Conservation (phyloP, 2,888 invertebrate species). For the Pammene aurita region DNA sequence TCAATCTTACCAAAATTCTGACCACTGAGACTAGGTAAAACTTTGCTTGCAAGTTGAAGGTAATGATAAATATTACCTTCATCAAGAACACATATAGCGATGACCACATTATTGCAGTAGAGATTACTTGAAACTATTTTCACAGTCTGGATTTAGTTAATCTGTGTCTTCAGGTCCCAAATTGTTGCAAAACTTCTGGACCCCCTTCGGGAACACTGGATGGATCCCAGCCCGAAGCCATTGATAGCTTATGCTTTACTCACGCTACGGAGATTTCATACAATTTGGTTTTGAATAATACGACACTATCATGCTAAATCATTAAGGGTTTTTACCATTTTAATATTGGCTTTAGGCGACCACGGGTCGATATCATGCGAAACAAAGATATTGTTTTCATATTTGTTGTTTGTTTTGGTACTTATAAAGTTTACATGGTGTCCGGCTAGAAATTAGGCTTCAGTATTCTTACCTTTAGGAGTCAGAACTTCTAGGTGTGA, state of each 20-base stretch:
- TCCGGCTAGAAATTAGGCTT: too few species aligned
- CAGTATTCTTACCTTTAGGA: too few species aligned
- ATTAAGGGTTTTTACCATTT: not conserved
- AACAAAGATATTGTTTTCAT: not conserved
- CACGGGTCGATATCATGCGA: not conserved
- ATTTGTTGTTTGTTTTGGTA: too few species aligned
- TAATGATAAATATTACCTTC: too few species aligned
- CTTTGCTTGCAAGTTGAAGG: too few species aligned
- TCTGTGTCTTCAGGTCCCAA: slow-evolving; percentile 20
- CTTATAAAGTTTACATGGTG: too few species aligned
- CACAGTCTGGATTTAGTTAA: not conserved
- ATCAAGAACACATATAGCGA: too few species aligned
- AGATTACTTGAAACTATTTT: too few species aligned
- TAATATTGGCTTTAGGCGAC: not conserved
- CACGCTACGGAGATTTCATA: slow-evolving; percentile 17
- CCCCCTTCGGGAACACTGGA: slow-evolving; percentile 42
- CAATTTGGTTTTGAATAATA: slow-evolving; percentile 12
- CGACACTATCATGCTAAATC: slow-evolving; percentile 11
- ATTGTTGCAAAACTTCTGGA: slow-evolving; percentile 27
- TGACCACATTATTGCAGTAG: too few species aligned
- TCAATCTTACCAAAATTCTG: too few species aligned
- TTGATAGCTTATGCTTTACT: slow-evolving; percentile 6
- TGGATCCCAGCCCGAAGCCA: slow-evolving; percentile 36
- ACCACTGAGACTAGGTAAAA: too few species aligned
- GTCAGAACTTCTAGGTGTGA: too few species aligned